These are phyloP conservation scores for Acrocephalus kingi DNA, from an alignment of 2,113 vertebrate species.

Conservation along the genomic window DNA sequence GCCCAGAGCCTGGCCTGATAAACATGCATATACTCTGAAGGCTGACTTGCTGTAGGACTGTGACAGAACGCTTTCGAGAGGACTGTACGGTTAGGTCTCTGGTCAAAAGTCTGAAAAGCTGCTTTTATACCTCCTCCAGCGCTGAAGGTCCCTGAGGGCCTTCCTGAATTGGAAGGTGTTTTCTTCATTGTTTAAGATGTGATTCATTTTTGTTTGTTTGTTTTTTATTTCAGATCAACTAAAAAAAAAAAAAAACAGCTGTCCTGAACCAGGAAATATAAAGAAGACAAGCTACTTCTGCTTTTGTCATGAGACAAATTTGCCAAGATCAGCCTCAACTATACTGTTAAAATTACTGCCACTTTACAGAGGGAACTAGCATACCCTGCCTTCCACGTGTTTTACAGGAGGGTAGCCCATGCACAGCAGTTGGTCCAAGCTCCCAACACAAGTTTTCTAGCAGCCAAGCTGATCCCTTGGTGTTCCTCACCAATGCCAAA, in stretches of 20 bases:
- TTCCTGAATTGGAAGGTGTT: neutral
- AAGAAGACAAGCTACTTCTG: neutral
- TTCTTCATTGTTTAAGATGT: neutral
- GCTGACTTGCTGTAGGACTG: neutral
- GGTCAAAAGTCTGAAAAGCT: neutral
- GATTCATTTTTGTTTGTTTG: neutral
- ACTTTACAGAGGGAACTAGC: accelerated
- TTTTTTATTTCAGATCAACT: neutral
- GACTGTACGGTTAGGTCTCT: neutral
- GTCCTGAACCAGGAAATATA: neutral
- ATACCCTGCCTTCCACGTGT: accelerated
- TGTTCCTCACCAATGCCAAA: neutral
- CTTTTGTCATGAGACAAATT: neutral
- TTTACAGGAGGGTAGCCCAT: neutral
- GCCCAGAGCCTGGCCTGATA: neutral
- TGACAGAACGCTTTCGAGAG: accelerated
- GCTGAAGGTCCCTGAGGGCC: accelerated
- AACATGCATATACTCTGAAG: neutral
- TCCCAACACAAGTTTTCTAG: neutral
- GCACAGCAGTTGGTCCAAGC: neutral
- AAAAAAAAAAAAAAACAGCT: neutral
- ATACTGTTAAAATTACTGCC: neutral
- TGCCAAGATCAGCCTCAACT: neutral
- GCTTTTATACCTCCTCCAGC: neutral
- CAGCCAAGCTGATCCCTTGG: neutral